These are phyloP conservation scores for Cerceris rybyensis DNA, from an alignment of 2,888 invertebrate species.

Conservation along the genomic window DNA sequence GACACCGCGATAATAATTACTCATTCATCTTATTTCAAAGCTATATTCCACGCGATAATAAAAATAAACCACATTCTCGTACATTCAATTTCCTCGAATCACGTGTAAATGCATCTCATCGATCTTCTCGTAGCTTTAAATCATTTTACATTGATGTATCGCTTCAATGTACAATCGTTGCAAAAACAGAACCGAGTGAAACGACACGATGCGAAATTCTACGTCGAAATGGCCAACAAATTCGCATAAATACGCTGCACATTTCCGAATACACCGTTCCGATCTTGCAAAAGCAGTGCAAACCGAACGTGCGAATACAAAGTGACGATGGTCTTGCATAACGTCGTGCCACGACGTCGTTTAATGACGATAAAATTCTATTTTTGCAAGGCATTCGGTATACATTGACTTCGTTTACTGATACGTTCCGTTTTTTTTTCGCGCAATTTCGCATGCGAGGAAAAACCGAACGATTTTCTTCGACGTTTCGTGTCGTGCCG, in stretches of 20 bases:
- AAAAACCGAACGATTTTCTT: too few relatives aligned
- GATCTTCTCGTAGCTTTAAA: neutral
- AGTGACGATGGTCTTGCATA: slow-evolving; percentile 41
- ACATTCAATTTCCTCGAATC: neutral
- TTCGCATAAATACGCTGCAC: neutral
- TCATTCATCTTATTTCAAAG: too few relatives aligned
- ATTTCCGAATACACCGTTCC: slow-evolving; percentile 27
- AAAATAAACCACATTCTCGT: neutral
- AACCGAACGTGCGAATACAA: slow-evolving; percentile 48
- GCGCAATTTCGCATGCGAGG: too few relatives aligned
- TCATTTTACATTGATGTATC: neutral
- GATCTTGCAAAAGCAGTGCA: slow-evolving; percentile 6
- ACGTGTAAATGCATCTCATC: neutral
- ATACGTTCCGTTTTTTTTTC: slow-evolving; percentile 15
- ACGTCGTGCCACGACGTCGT: slow-evolving; percentile 30
- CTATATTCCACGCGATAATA: neutral
- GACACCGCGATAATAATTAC: too few relatives aligned
- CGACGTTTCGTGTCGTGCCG: too few relatives aligned
- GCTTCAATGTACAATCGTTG: neutral
- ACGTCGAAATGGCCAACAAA: neutral
- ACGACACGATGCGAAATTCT: neutral
- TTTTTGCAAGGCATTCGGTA: slow-evolving; percentile 18
- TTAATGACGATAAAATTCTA: slow-evolving; percentile 56
- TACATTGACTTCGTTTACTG: slow-evolving; percentile 1
- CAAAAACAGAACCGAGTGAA: neutral